Percentiles rank a stretch among this genome's conserved stretches.
Evolutionary conservation across 92 coral and sea anemone species (phyloP).

Genomic region (Paramuricea clavata): DNA sequence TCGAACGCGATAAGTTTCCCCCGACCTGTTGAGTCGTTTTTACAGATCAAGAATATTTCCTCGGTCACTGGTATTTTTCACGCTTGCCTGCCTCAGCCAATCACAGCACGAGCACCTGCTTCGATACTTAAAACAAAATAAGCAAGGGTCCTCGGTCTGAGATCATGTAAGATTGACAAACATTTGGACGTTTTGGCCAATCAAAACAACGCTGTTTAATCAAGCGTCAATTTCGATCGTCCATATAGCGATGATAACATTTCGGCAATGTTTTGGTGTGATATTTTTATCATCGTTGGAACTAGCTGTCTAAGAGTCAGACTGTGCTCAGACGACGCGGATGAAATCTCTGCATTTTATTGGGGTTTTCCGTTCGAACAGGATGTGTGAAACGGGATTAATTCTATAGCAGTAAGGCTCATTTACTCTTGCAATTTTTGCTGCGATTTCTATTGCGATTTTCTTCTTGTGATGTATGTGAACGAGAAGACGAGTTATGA

Average conservation of each 20-base stretch:
- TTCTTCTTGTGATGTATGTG: no score
- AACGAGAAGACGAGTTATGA: no score
- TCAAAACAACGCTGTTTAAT: background rate
- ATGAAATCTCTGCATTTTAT: no score
- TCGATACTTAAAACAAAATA: background rate
- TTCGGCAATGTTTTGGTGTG: background rate
- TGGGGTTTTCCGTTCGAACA: no score
- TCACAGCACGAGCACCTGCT: slow-evolving; percentile 31
- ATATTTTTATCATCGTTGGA: background rate
- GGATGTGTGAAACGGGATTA: no score
- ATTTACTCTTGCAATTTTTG: no score
- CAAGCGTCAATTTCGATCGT: slow-evolving; percentile 6
- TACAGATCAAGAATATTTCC: slow-evolving; percentile 11
- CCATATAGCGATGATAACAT: slow-evolving; percentile 37
- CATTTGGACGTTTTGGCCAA: background rate
- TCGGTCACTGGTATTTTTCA: slow-evolving; percentile 27
- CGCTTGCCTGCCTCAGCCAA: slow-evolving; percentile 45
- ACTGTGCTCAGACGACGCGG: no score
- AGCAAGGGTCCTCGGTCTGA: slow-evolving; percentile 17
- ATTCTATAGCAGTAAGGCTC: no score
- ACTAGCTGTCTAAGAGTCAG: background rate
- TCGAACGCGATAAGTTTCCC: slow-evolving; percentile 39
- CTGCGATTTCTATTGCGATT: no score
- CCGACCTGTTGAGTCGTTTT: slow-evolving; percentile 34
- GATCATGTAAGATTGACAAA: slow-evolving; percentile 12